phyloP scores from a whole-genome alignment of 2,797 vertebrate species.

The Phoeniculus purpureus region DNA sequence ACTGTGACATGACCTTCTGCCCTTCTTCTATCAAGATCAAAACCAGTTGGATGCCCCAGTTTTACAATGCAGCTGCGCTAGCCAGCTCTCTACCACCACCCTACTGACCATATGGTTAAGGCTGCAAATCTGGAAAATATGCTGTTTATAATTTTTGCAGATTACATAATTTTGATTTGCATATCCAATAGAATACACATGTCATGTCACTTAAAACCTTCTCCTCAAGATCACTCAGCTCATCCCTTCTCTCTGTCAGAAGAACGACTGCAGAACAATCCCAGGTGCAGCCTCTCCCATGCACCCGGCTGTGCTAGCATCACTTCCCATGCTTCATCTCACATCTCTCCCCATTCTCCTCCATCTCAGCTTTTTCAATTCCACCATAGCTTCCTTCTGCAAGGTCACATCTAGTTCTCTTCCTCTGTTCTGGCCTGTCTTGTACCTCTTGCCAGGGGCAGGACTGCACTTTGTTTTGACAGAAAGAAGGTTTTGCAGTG shows the following conservation, averaged over 20 bases:
- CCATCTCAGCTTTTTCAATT: background rate
- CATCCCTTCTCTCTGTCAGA: background rate
- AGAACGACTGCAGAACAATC: background rate
- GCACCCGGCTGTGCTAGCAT: rapidly evolving
- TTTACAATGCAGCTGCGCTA: background rate
- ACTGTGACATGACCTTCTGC: background rate
- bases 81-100: background rate
- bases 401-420: background rate
- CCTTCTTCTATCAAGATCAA: conserved; percentile 24
- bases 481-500: background rate
- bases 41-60: conserved; percentile 44
- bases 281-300: background rate
- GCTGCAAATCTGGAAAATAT: conserved; percentile 38
- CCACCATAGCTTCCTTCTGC: background rate
- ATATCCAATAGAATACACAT: background rate
- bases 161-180: conserved; percentile 44
- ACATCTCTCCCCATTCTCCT: background rate
- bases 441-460: background rate
- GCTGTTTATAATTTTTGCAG: background rate
- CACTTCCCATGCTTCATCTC: background rate
- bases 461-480: background rate
- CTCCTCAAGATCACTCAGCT: background rate
- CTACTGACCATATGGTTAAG: background rate
- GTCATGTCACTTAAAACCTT: background rate
- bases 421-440: background rate